Base-by-base conservation (phyloP, 2,797 vertebrate species). In the Dryobates pubescens region DNA sequence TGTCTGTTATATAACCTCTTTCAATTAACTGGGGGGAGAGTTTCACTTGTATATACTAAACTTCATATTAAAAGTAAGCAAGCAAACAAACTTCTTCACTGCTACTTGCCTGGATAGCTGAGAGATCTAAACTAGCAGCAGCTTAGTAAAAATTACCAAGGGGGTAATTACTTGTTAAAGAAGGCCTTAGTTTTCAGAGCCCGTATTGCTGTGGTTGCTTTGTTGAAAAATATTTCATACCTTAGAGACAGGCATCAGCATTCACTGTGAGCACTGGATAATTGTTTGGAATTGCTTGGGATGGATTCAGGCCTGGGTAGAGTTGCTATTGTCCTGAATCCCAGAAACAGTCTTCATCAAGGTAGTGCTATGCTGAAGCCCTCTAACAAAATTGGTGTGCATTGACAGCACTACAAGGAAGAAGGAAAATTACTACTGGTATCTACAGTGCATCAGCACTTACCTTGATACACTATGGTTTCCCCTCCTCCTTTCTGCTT, bases 21-120 rank as follows among this genome's bases (percentile, higher is more conserved):
- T 62, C 47, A 30, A 1, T 2, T 74, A 57, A 49, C 9, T 1
- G 2, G 7, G 5, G 49, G 13, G 73, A 36, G 16, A 77, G 2
- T 65, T 88, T 64, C 17, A 23, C 22, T 75, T 69, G 29, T 12
- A 3, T 41, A 11, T 49, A 34, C 26, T 67, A 27, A 75, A 65
- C 8, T 56, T 83, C 5, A 49, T 19, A 51, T 6, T 56, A 51
- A 62, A 85, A 69, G 26, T 23, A 49, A 49, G 47, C 20, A 49
- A 6, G 6, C 51, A 53, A 20, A 29, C 4, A 17, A 53, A 26
- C 24, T 10, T 65, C 27, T 76, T 80, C 36, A 22, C 14, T 71
- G 23, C n/a, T 74, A 4, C 4, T 38, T 86, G 59, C 19, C 3
- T 65, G 68, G 51, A 14, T 34, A 70, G 20, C 26, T 61, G 34